Evolutionary conservation across 2,888 invertebrate genomes (phyloP).

Genomic region (Hypena proboscidalis): DNA sequence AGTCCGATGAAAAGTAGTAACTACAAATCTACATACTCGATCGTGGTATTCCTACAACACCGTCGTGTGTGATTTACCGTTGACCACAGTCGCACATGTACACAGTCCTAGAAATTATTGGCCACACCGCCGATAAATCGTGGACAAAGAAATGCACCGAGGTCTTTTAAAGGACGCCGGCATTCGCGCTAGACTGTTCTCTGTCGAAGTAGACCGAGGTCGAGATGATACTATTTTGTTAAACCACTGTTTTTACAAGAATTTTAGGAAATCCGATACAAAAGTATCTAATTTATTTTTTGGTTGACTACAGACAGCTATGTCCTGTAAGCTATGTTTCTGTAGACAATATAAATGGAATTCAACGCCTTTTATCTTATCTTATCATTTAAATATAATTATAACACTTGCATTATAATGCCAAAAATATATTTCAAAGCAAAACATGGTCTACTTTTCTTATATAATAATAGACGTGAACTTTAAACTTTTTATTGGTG

Average conservation of each 20-base stretch:
- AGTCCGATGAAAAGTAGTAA: no score
- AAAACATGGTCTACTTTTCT: no score
- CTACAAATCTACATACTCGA: no score
- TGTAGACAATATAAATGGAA: no score
- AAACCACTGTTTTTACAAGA: conserved; percentile 23
- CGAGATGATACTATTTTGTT: conserved; percentile 23
- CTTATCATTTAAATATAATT: no score
- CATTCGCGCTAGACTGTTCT: conserved; percentile 20
- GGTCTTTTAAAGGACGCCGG: conserved; percentile 28
- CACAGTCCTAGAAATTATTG: conserved; percentile 38
- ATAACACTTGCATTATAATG: no score
- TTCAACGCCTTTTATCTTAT: no score
- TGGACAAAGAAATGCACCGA: conserved; percentile 42
- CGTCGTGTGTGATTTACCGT: conserved; percentile 38
- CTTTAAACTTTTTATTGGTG: no score
- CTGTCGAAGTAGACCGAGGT: conserved; percentile 39
- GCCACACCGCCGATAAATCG: conserved; percentile 35
- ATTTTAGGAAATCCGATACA: conserved; percentile 5
- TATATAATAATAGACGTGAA: no score
- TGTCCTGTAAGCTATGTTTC: no score
- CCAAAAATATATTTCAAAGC: no score
- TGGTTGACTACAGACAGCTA: background rate
- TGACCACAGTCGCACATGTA: conserved; percentile 26
- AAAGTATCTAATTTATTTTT: background rate
- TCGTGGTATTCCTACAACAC: conserved; percentile 17